Evolutionary conservation across 2,888 invertebrate genomes (phyloP).

Genomic region (Aphelenchoides bicaudatus): DNA sequence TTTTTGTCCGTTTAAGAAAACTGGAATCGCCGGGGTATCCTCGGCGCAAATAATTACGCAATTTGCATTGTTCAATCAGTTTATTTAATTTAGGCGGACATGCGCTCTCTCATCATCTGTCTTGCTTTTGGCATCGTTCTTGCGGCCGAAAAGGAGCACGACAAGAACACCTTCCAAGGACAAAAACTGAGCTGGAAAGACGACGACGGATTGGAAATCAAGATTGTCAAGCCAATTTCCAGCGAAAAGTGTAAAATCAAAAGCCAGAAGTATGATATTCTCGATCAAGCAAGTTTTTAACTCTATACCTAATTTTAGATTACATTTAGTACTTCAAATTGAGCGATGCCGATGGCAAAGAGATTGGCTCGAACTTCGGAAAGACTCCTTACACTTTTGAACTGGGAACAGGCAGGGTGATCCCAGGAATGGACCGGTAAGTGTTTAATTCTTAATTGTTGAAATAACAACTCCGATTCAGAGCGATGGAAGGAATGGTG

Average conservation of each 20-base stretch:
- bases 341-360: constrained; percentile 57
- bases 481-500: constrained; percentile 4
- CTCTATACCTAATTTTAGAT: constrained; percentile 41
- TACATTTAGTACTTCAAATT: constrained; percentile 58
- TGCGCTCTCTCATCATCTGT: constrained; percentile 5
- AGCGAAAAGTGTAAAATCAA: constrained; percentile 57
- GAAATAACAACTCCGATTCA: neutral
- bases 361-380: constrained; percentile 59
- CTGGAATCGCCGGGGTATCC: too few species aligned
- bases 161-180: constrained; percentile 37
- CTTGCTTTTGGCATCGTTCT: neutral
- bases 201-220: constrained; percentile 48
- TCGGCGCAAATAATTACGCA: too few species aligned
- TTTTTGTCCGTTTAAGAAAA: too few species aligned
- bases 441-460: constrained; percentile 32
- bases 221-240: constrained; percentile 56
- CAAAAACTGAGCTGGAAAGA: constrained; percentile 56
- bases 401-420: constrained; percentile 55
- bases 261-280: too few species aligned
- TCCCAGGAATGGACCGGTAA: constrained; percentile 58
- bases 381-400: constrained; percentile 59
- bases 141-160: constrained; percentile 16
- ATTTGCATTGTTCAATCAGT: too few species aligned
- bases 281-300: neutral
- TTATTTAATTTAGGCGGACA: neutral